Conservation (phyloP, 1,140 invertebrate species). For the Drosophila willistoni region DNA sequence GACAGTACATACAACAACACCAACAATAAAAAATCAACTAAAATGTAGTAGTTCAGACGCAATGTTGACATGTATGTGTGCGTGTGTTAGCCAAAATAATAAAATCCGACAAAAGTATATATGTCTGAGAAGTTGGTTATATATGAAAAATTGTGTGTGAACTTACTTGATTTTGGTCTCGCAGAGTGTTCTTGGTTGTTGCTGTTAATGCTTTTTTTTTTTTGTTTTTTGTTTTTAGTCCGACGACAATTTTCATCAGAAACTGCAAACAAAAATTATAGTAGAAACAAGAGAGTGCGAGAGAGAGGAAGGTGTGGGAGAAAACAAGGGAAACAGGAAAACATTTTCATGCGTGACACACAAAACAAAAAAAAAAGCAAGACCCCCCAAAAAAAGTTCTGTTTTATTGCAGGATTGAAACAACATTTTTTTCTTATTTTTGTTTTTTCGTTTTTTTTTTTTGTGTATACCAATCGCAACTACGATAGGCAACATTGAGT, state of each 20-base stretch:
- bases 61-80: conserved; percentile 18
- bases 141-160: conserved; percentile 64
- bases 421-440: conserved; percentile 16
- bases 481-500: conserved; percentile 22
- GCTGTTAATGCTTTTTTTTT: background rate
- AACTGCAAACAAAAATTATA: conserved; percentile 33
- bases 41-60: conserved; percentile 44
- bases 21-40: conserved; percentile 21
- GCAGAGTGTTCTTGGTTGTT: conserved; percentile 26
- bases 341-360: conserved; percentile 71
- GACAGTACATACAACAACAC: conserved; percentile 25
- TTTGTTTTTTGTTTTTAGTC: background rate
- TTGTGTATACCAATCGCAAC: conserved; percentile 62
- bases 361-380: conserved; percentile 24
- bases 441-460: conserved; percentile 25
- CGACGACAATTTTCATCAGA: conserved; percentile 34
- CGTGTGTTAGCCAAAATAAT: conserved; percentile 56
- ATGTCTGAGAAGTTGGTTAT: background rate
- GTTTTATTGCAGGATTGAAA: conserved; percentile 53
- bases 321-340: conserved; percentile 8
- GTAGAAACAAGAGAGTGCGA: background rate
- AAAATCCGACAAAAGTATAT: conserved; percentile 20
- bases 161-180: conserved; percentile 77
- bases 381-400: conserved; percentile 19
- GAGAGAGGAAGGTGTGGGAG: conserved; percentile 10